phyloP scores from a whole-genome alignment of 2,888 invertebrate genomes.

The Nomada flava region DNA sequence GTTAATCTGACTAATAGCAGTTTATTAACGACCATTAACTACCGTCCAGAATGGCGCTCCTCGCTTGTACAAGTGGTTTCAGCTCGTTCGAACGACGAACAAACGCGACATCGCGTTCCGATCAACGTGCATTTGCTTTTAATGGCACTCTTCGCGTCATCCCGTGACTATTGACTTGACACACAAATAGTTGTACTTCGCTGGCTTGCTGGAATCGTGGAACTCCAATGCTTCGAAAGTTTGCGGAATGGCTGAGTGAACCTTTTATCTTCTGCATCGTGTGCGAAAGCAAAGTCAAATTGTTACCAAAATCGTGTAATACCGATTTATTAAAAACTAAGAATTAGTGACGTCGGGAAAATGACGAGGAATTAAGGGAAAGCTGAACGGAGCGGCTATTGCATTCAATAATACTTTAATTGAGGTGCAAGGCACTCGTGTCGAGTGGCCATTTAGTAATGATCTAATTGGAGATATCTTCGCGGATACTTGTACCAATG shows the following conservation, averaged over 20 bases:
- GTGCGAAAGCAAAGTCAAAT: background rate
- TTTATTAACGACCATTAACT: conserved; percentile 47
- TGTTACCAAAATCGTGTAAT: background rate
- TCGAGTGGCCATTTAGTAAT: conserved; percentile 26
- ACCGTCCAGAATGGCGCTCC: background rate
- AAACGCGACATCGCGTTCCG: background rate
- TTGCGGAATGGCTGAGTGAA: no score
- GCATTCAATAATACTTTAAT: conserved; percentile 30
- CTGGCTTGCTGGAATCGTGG: no score
- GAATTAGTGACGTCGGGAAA: background rate
- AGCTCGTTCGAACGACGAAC: background rate
- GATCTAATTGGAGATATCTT: conserved; percentile 16
- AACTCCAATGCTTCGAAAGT: no score
- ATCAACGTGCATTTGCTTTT: background rate
- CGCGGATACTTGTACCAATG: conserved; percentile 8
- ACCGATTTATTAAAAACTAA: background rate
- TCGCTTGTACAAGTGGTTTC: background rate
- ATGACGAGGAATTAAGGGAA: background rate
- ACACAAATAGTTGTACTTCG: background rate
- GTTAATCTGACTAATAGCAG: conserved; percentile 52
- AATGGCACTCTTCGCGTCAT: background rate
- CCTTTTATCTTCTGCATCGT: no score
- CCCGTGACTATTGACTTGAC: background rate
- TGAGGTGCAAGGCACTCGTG: conserved; percentile 24
- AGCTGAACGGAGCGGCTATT: conserved; percentile 8